Base-by-base conservation (phyloP, 2,888 invertebrate species). In the Mimas tiliae region DNA sequence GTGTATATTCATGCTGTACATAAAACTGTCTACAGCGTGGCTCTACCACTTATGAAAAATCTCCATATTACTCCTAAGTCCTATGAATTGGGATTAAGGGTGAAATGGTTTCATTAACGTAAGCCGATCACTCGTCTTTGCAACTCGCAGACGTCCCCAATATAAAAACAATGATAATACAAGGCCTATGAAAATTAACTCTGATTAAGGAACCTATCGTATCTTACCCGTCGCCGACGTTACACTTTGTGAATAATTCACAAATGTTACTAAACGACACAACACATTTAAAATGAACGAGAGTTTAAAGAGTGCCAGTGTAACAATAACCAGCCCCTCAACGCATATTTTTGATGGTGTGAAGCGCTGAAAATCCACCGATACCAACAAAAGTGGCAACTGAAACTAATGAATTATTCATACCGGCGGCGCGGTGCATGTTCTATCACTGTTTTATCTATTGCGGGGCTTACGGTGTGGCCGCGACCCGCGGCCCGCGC, bases 371-470 rank as follows among this genome's bases (percentile, higher is more conserved):
- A 93, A 94, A 93, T 91, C 90, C 91, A 89, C 90, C 91, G 93
- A 93, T 94, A 92, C 88, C 88, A 89, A 91, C 93, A 90, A 92
- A 91, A 93, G 93, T 93, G 91, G 93, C 92, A 93, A 93, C 91
- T 89, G 94, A 91, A 92, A 89, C 93, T 93, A 88, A 93, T 94
- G 94, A 94, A 94, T 94, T 89, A 94, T 94, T 94, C 94, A 94
- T 91, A 84, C 77, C 87, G 86, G 87, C 89, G 91, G 90, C 86
- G 89, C 91, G 91, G 93, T 92, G 94, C 94, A 94, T 94, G 94
- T 94, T 93, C 94, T 94, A 94, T 94, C 94, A 91, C 94, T 94
- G 94, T 94, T 94, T 93, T 94, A 94, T 94, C 94, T 94, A 94
- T 94, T 91, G 93, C 86, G 93, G 88, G 90, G 85, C 86, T 87